Conservation (phyloP, 2,797 vertebrate genomes). For the Vespertilio murinus region DNA sequence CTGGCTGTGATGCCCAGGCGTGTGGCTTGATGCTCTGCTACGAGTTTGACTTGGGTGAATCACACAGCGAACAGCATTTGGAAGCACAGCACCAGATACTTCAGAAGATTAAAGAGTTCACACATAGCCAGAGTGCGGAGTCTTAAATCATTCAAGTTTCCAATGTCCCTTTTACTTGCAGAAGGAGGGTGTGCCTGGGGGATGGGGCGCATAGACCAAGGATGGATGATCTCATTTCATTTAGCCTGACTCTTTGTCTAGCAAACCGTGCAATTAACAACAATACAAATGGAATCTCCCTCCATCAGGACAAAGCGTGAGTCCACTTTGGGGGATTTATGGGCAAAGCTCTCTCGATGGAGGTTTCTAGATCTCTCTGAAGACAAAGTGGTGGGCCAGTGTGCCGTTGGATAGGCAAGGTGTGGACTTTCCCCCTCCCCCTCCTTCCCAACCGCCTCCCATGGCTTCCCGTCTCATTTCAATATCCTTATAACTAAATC, state of each 20-base stretch:
- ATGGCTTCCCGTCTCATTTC: conserved; percentile 59
- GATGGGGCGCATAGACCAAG: rapidly evolving
- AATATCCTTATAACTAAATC: conserved; percentile 77
- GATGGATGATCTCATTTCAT: conserved; percentile 44
- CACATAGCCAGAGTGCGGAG: not conserved
- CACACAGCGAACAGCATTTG: conserved; percentile 4
- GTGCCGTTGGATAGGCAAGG: conserved; percentile 69
- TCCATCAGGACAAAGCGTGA: conserved; percentile 74
- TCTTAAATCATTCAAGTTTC: not conserved
- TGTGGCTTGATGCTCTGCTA: not conserved
- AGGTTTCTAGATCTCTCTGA: conserved; percentile 79
- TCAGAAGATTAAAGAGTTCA: conserved; percentile 14
- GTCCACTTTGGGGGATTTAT: conserved; percentile 66
- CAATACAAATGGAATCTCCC: conserved; percentile 59
- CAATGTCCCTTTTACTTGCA: not conserved
- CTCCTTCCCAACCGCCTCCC: not conserved
- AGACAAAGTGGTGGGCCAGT: conserved; percentile 78
- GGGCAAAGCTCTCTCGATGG: conserved; percentile 63
- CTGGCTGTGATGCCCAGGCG: not conserved
- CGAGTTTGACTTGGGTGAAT: not conserved
- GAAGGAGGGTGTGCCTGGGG: not conserved
- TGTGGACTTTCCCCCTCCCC: conserved; percentile 51
- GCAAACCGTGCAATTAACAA: conserved; percentile 60
- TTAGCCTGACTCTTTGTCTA: conserved; percentile 69
- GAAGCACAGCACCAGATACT: not conserved